Base-by-base conservation (phyloP, 2,113 vertebrate species). In the Cheilinus undulatus region DNA sequence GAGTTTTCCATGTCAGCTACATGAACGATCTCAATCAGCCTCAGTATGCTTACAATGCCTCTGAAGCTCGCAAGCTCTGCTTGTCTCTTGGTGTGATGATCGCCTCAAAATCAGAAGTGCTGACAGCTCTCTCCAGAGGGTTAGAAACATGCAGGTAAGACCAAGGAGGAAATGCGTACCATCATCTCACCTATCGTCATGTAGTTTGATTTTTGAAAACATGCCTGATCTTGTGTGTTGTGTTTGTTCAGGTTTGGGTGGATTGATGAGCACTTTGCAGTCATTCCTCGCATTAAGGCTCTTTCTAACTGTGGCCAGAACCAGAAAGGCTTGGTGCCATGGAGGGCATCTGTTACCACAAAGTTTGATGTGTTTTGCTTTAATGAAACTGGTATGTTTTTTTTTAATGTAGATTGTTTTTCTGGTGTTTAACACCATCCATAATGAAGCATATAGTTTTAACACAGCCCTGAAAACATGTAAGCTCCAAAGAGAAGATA, bases 81-180 rank as follows among this genome's bases (percentile, higher is more conserved):
- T 48, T 32, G 2, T 56, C 57, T 3, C 69, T 97, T 12, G 92
- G 92, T 14, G 83, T 96, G 24, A 77, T 58, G 27, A 13, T 97
- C 14, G 96, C 97, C 73, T 93, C 86, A 34, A 95, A 90, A 86
- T 49, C 79, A 0, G 93, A 97, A 71, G 87, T 99, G 11, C 65
- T 89, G 46, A 69, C 64, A 7, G 96, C 97, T 10, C 51, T 84
- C n/a, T 62, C 12, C 0, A 73, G 81, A 32, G 94, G 95, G 38
- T 94, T 97, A 42, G 95, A 99, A 86, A 97, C 95, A 0, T 99
- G 97, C 95, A 97, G 92, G 97, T 98, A 79, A 73, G 80, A 66
- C n/a, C 26, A 51, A 43, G 58, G 28, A 9, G 7, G 11, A 32
- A 2, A 22, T 43, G 11, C 13, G 53, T 13, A 19, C 3, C 3